Conservation (phyloP, 2,113 vertebrate genomes). For the Cyanoramphus novaezelandiae region DNA sequence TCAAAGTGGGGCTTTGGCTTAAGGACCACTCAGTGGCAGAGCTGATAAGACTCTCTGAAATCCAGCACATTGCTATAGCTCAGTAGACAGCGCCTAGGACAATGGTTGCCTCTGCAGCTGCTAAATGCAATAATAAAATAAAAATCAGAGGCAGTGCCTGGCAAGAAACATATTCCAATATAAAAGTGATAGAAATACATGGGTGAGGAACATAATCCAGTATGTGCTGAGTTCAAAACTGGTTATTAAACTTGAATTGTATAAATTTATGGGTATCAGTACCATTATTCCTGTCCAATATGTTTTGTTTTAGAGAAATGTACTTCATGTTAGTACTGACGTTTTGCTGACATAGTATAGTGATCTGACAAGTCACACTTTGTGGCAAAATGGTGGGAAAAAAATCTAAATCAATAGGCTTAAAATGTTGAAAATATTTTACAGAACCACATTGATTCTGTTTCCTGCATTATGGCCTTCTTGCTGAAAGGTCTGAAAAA, state of each 20-base stretch:
- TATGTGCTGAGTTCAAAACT: not conserved
- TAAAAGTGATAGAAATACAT: not conserved
- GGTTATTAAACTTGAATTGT: not conserved
- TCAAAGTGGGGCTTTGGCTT: conserved; percentile 6
- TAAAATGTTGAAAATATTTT: not conserved
- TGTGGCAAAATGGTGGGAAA: not conserved
- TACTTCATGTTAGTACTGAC: not conserved
- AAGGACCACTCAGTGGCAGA: not conserved
- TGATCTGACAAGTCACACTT: not conserved
- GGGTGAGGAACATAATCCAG: not conserved
- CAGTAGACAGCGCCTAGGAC: not conserved
- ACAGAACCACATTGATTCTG: not conserved
- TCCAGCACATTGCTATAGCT: not conserved
- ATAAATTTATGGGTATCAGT: not conserved
- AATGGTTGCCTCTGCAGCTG: not conserved
- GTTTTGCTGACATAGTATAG: not conserved
- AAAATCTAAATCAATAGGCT: not conserved
- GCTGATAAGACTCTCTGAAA: conserved; percentile 3
- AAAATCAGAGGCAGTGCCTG: not conserved
- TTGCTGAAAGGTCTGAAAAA: not conserved
- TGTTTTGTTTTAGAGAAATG: not conserved
- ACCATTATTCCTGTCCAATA: not conserved
- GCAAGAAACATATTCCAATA: not conserved
- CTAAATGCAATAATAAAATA: not conserved
- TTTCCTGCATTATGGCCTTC: not conserved